A percentile compares a stretch with the other conserved stretches of the same genome.
These are phyloP conservation scores for Tribolium freemani DNA, from an alignment of 2,888 invertebrate species.

Conservation along the genomic window DNA sequence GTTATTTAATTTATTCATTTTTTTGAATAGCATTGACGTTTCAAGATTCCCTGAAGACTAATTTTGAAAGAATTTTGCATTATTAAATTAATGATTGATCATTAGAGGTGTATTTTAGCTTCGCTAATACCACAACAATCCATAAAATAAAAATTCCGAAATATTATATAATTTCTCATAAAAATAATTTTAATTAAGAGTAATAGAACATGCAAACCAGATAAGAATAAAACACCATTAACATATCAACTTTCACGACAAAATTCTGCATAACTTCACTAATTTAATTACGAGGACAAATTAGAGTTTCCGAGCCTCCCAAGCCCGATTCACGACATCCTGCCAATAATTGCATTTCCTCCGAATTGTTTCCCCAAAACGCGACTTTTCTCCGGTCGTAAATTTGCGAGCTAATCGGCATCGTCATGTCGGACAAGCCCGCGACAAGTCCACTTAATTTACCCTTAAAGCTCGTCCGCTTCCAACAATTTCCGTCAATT, in stretches of 20 bases:
- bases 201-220: constrained; percentile 19
- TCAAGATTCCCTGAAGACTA: not conserved
- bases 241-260: constrained; percentile 37
- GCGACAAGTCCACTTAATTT: constrained; percentile 13
- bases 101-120: not conserved
- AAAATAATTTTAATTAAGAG: constrained; percentile 25
- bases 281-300: constrained; percentile 27
- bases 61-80: not conserved
- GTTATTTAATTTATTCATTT: no score
- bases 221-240: constrained; percentile 21
- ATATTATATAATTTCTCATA: constrained; percentile 1
- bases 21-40: no score
- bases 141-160: constrained; percentile 2
- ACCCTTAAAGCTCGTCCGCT: constrained; percentile 35
- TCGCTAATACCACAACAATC: not conserved
- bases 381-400: not conserved
- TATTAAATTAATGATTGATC: no score
- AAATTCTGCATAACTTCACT: constrained; percentile 28
- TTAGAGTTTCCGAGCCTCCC: constrained; percentile 13
- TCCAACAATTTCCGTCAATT: constrained; percentile 53
- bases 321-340: constrained; percentile 16
- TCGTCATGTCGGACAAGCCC: not conserved
- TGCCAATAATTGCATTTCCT: constrained; percentile 8
- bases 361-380: not conserved
- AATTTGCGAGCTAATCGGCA: not conserved